Base-by-base conservation (phyloP, 2,113 vertebrate species). In the Halcyon senegalensis region DNA sequence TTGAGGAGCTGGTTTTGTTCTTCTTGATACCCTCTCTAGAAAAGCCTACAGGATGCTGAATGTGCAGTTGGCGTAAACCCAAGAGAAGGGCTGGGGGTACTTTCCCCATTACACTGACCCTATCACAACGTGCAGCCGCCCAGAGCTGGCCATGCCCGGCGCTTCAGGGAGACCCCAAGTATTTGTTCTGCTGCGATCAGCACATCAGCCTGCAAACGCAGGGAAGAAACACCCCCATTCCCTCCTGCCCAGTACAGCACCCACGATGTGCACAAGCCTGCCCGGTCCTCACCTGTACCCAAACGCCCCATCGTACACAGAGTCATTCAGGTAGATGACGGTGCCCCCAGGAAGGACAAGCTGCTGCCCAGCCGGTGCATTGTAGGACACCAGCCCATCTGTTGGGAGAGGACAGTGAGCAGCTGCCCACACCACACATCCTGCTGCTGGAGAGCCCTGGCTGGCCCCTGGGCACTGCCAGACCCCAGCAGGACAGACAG, bases 351-450 rank as follows among this genome's bases (percentile, higher is more conserved):
- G 98, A 79, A 99, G 98, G 97, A 98, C 90, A 50, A 99, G 98
- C 87, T 99, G 99, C 93, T 99, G 99, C 16, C 99, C 99, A 1
- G 98, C 98, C 1, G 99, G 99, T 1, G 98, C 98, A 1, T 95
- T 99, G 87, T 99, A 99, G 89, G 99, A 99, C 95, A 99, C 98
- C 91, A 99, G 96, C 43, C 99, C 99, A 50, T 99, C 99, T 99
- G 95, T 10, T 69, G 73, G 93, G 70, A 89, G 46, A 66, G 70
- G 69, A 80, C 72, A 2, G 59, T 76, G 46, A 33, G 44, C 2
- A 8, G 89, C 30, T 8, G 23, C 30, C n/a, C n/a, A 2, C 5
- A 7, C 48, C 13, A 8, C 28, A n/a, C 51, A 35, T 15, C 20
- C 17, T 0, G 0, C 44, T 84, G 16, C 25, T 37, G 41, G 48